Percentiles rank a stretch among this genome's conserved stretches.
Conservation (phyloP, 2,888 invertebrate genomes). For the Ethmia dodecea region DNA sequence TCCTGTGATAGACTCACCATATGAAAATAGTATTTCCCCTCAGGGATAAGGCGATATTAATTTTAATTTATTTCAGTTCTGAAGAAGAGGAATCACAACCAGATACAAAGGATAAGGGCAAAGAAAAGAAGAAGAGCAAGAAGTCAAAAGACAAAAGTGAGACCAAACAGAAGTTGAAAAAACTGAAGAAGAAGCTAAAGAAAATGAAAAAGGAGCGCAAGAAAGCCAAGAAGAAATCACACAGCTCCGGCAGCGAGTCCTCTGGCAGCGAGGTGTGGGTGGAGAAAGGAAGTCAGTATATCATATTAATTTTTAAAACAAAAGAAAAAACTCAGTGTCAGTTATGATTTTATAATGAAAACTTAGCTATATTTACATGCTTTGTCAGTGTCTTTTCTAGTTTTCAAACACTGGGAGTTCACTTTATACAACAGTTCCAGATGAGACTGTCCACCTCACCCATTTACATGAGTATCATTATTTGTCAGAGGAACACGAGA, state of each 20-base stretch:
- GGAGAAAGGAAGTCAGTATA: slow-evolving; percentile 77
- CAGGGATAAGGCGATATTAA: no score
- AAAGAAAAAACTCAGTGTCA: neutral
- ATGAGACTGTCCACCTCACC: no score
- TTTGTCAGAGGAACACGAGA: slow-evolving; percentile 51
- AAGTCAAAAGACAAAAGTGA: slow-evolving; percentile 67
- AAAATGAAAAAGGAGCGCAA: slow-evolving; percentile 72
- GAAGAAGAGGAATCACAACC: slow-evolving; percentile 59
- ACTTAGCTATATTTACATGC: no score
- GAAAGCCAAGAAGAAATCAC: slow-evolving; percentile 66
- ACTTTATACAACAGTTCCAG: no score
- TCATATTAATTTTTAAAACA: neutral
- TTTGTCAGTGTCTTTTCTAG: no score
- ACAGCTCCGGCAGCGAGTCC: slow-evolving; percentile 48
- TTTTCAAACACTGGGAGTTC: no score
- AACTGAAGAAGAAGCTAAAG: slow-evolving; percentile 75
- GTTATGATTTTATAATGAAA: no score
- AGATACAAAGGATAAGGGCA: slow-evolving; percentile 38
- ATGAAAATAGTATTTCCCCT: no score
- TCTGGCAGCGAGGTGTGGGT: slow-evolving; percentile 77
- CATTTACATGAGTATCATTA: no score
- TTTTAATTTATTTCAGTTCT: neutral
- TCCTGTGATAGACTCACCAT: no score
- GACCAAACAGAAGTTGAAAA: slow-evolving; percentile 76
- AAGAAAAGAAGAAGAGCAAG: slow-evolving; percentile 68